phyloP scores from a whole-genome alignment of 2,888 invertebrate species.

The Phyto melanocephala region DNA sequence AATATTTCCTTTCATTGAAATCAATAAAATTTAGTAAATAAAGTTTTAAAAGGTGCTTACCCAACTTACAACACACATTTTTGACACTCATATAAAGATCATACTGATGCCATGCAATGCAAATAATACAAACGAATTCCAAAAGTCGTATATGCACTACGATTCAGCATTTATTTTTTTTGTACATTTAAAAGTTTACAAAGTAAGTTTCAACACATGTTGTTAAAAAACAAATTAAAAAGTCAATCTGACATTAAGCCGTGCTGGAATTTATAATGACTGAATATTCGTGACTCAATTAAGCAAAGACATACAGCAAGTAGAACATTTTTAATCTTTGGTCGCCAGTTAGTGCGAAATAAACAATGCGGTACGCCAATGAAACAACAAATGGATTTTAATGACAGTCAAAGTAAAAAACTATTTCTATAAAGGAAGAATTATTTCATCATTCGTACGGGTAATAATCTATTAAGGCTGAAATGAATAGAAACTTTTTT shows the following conservation, averaged over 20 bases:
- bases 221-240: constrained; percentile 53
- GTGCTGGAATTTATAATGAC: constrained; percentile 56
- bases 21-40: no score
- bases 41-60: no score
- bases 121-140: neutral
- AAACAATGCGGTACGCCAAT: neutral
- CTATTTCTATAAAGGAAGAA: no score
- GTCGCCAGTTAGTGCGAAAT: neutral
- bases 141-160: neutral
- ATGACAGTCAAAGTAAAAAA: no score
- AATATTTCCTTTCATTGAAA: no score
- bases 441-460: no score
- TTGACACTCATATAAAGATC: no score
- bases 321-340: neutral
- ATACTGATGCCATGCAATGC: no score
- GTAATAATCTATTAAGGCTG: no score
- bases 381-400: no score
- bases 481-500: no score
- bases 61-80: no score
- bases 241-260: constrained; percentile 59
- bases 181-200: constrained; percentile 25
- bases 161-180: constrained; percentile 5
- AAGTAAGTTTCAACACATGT: constrained; percentile 25
- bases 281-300: constrained; percentile 61
- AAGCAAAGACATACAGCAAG: constrained; percentile 30